phyloP scores from a whole-genome alignment of 2,797 vertebrate genomes.

The Clarias pachynema region DNA sequence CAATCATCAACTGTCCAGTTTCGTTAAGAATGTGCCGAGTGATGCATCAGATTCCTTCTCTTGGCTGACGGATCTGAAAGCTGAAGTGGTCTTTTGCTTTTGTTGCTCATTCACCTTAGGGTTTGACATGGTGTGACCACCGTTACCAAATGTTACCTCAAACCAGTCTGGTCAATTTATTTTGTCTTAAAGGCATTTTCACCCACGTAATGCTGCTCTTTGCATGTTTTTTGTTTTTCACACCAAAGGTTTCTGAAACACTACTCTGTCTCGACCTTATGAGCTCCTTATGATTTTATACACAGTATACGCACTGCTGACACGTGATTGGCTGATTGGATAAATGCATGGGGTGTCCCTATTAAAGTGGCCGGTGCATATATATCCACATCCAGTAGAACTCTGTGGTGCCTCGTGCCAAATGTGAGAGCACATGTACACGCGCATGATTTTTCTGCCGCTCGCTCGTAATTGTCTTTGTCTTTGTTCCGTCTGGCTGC shows the following conservation, averaged over 20 bases:
- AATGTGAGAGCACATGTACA: not conserved
- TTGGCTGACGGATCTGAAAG: not conserved
- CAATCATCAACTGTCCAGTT: not conserved
- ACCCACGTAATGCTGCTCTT: not conserved
- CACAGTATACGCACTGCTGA: not conserved
- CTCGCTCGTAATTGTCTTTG: constrained; percentile 72
- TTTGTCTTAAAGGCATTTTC: not conserved
- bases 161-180: not conserved
- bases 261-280: too few species aligned
- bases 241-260: not conserved
- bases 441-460: constrained; percentile 56
- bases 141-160: not conserved
- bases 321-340: not conserved
- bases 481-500: constrained; percentile 77
- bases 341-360: not conserved
- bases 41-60: not conserved
- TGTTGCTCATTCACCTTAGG: not conserved
- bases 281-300: not conserved
- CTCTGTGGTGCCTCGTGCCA: not conserved
- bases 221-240: not conserved
- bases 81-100: not conserved
- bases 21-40: not conserved
- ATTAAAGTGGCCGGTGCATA: not conserved
- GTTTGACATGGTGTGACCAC: not conserved
- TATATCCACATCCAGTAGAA: not conserved